These are phyloP conservation scores for Phortica okadai DNA, from an alignment of 2,888 invertebrate species.

Conservation along the genomic window DNA sequence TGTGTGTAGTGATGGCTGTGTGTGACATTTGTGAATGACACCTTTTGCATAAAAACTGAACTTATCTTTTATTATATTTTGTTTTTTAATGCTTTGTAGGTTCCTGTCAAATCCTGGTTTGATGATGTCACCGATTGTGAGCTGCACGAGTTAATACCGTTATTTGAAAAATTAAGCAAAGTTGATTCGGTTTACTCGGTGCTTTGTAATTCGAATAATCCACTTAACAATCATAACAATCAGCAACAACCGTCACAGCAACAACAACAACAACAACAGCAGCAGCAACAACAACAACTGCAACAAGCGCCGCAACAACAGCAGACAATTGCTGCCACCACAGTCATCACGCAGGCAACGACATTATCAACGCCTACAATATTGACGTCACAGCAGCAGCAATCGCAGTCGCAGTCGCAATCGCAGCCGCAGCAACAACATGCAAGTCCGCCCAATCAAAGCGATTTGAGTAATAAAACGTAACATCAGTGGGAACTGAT, in stretches of 20 bases:
- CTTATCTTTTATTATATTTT: background rate
- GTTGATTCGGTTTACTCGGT: conserved; percentile 98
- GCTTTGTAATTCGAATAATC: conserved; percentile 93
- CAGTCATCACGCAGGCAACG: conserved; percentile 74
- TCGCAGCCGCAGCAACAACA: conserved; percentile 55
- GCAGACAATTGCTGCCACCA: conserved; percentile 73
- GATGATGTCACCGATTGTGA: conserved; percentile 99
- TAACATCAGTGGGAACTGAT: conserved; percentile 77
- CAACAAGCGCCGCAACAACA: conserved; percentile 64
- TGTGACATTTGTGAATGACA: no score
- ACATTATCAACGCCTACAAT: conserved; percentile 72
- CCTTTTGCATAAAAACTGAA: background rate
- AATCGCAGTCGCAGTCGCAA: conserved; percentile 54
- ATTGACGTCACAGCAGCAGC: conserved; percentile 64
- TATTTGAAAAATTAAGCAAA: conserved; percentile 97
- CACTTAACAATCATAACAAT: conserved; percentile 77
- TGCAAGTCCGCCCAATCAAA: conserved; percentile 76
- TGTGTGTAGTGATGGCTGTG: no score
- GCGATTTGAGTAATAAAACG: conserved; percentile 76
- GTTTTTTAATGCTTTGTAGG: conserved; percentile 78
- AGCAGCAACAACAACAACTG: conserved; percentile 58
- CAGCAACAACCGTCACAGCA: conserved; percentile 64
- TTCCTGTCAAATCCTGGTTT: conserved; percentile 99
- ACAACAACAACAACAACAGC: conserved; percentile 59
- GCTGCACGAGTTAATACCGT: conserved; percentile 96